A percentile compares a stretch with the other conserved stretches of the same genome.
Conservation (phyloP, 2,113 vertebrate genomes). For the Sterrhoptilus dennistouni region DNA sequence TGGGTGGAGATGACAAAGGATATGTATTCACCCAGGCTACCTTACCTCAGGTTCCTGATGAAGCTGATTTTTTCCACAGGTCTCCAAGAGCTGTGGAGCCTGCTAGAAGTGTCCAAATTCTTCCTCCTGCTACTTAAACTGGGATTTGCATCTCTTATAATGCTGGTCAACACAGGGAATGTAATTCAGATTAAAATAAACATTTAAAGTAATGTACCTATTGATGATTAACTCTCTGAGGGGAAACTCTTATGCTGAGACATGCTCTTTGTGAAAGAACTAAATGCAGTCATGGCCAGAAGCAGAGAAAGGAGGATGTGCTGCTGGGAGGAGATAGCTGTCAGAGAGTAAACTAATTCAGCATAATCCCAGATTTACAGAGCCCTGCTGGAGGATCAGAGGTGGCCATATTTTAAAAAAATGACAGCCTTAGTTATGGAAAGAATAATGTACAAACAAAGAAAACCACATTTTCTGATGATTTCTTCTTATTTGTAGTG, state of each 20-base stretch:
- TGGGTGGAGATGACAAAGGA: not conserved
- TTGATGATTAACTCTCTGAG: not conserved
- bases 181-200: not conserved
- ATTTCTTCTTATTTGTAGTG: not conserved
- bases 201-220: not conserved
- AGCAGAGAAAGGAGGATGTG: not conserved
- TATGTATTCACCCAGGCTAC: not conserved
- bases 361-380: not conserved
- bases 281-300: not conserved
- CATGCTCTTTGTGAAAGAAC: not conserved
- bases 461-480: not conserved
- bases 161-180: not conserved
- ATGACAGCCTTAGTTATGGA: not conserved
- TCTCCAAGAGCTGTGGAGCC: not conserved
- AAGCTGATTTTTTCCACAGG: not conserved
- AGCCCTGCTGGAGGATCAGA: not conserved
- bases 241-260: not conserved
- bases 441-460: not conserved
- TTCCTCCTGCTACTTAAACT: not conserved
- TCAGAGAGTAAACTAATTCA: not conserved
- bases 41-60: accelerated
- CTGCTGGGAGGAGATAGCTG: not conserved
- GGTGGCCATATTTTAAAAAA: not conserved
- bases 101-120: not conserved
- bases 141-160: not conserved